These are phyloP conservation scores for Pteromalus puparum DNA, from an alignment of 1,140 invertebrate genomes.

Conservation along the genomic window DNA sequence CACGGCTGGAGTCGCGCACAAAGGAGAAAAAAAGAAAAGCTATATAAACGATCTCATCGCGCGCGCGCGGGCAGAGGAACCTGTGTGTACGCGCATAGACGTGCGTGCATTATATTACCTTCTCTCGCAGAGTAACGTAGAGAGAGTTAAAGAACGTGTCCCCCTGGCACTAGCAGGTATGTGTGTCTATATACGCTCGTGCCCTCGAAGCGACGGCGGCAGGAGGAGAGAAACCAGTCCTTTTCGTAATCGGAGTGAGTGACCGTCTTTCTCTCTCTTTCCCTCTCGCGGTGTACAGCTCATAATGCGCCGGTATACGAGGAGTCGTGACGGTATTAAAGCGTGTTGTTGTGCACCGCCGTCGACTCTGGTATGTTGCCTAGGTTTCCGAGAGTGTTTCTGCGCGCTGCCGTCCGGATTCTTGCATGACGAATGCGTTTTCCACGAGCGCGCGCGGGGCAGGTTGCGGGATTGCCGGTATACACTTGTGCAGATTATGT, in stretches of 20 bases:
- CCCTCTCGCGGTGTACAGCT: neutral
- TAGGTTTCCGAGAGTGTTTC: neutral
- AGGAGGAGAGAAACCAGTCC: conserved; percentile 5
- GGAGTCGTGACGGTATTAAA: too few species aligned
- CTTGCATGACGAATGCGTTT: neutral
- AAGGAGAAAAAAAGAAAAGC: neutral
- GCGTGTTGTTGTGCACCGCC: neutral
- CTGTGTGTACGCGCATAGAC: too few species aligned
- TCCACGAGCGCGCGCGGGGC: neutral
- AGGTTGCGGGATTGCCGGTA: neutral
- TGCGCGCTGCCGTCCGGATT: neutral
- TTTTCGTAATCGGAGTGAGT: conserved; percentile 43
- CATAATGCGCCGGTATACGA: neutral
- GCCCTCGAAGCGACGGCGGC: neutral
- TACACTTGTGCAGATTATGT: neutral
- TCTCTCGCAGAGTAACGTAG: neutral
- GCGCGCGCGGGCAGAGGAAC: too few species aligned
- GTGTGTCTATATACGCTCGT: neutral
- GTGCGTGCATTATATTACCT: neutral
- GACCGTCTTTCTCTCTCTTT: neutral
- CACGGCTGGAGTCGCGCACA: neutral
- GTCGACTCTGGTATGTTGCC: neutral
- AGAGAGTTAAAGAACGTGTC: neutral
- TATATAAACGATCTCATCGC: neutral
- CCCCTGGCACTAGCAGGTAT: neutral